A percentile compares a stretch with the other conserved stretches of the same genome.
phyloP scores from a whole-genome alignment of 53 echinoderm and acorn worm species.

The Apostichopus leukothele region DNA sequence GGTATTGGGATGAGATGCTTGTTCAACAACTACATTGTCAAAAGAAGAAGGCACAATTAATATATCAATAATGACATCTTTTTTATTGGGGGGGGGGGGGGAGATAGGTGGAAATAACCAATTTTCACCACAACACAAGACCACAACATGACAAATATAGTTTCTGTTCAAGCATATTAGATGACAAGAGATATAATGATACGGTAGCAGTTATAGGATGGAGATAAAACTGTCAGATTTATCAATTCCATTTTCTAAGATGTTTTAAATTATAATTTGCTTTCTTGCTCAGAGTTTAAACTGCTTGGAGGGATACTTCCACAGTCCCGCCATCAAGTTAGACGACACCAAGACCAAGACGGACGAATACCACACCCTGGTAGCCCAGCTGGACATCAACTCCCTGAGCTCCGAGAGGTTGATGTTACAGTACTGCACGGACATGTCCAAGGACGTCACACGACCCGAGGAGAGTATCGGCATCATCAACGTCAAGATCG shows the following conservation, averaged over 20 bases:
- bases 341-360: constrained; percentile 59
- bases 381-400: constrained; percentile 70
- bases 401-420: constrained; percentile 64
- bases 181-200: too few species aligned
- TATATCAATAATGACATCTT: too few species aligned
- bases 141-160: too few species aligned
- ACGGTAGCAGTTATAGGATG: too few species aligned
- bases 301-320: constrained; percentile 77
- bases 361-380: constrained; percentile 60
- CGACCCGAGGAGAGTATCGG: constrained; percentile 82
- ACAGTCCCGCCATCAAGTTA: constrained; percentile 71
- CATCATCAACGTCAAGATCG: constrained; percentile 77
- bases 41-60: too few species aligned
- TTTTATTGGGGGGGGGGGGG: too few species aligned
- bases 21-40: too few species aligned
- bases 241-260: not conserved
- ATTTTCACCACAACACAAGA: too few species aligned
- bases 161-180: too few species aligned
- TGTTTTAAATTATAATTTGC: not conserved
- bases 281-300: constrained; percentile 66
- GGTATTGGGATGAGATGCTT: too few species aligned
- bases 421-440: constrained; percentile 76
- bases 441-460: constrained; percentile 63
- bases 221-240: too few species aligned
- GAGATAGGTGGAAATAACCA: too few species aligned